Percentiles rank a stretch among this genome's conserved stretches.
Evolutionary conservation across 2,888 invertebrate species (phyloP).

Genomic region (Xestia rhomboidea): DNA sequence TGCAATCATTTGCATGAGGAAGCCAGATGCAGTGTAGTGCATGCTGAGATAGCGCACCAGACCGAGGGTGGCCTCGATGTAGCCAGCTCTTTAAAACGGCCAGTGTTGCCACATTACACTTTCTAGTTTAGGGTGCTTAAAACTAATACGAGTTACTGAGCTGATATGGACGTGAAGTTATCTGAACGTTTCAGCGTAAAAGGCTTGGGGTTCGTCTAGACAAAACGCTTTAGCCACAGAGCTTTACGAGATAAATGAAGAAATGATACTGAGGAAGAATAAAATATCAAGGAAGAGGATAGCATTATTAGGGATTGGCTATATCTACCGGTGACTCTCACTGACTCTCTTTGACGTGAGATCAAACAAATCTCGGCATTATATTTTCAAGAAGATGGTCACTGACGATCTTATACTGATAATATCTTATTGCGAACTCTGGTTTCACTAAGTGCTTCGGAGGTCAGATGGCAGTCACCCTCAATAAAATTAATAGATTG

Average conservation of each 20-base stretch:
- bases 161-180: conserved; percentile 16
- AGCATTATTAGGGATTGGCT: too few relatives aligned
- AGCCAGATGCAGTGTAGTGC: conserved; percentile 78
- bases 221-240: background rate
- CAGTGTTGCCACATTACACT: conserved; percentile 65
- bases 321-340: background rate
- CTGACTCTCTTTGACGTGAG: conserved; percentile 1
- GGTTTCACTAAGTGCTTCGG: conserved; percentile 24
- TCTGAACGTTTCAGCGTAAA: conserved; percentile 9
- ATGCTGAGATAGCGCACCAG: conserved; percentile 72
- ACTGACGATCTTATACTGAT: conserved; percentile 20
- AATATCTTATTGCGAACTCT: conserved; percentile 34
- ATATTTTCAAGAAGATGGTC: conserved; percentile 26
- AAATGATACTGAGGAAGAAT: background rate
- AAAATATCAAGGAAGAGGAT: background rate
- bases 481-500: conserved; percentile 44
- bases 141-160: conserved; percentile 44
- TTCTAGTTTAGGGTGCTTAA: conserved; percentile 66
- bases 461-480: conserved; percentile 27
- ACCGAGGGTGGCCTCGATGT: conserved; percentile 76
- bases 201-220: background rate
- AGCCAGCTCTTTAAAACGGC: conserved; percentile 52
- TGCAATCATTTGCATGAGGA: conserved; percentile 87
- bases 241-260: background rate
- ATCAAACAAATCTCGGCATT: background rate